Conservation (phyloP, 2,888 invertebrate genomes). For the Beris morrisii region DNA sequence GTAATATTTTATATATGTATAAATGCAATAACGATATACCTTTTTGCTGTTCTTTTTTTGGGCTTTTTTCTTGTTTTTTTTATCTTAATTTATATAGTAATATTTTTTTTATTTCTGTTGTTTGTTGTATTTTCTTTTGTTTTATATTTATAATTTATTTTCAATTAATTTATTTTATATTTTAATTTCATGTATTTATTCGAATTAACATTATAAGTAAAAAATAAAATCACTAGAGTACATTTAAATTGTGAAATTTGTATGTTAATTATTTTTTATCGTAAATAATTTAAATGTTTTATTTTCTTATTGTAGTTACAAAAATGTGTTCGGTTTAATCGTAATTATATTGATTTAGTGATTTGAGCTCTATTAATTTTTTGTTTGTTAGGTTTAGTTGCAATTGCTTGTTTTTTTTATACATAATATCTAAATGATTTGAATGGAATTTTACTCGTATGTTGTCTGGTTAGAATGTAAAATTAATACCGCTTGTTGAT, state of each 20-base stretch:
- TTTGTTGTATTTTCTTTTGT: conserved; percentile 16
- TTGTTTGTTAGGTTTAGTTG: too few species aligned
- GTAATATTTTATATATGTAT: conserved; percentile 27
- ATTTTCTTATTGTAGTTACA: conserved; percentile 9
- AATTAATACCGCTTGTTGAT: too few species aligned
- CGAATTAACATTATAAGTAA: conserved; percentile 26
- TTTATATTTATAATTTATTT: neutral
- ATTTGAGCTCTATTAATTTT: conserved; percentile 12
- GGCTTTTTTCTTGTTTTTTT: conserved; percentile 12
- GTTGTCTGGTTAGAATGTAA: too few species aligned
- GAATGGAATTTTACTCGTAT: too few species aligned
- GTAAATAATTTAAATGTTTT: conserved; percentile 3
- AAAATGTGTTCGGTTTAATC: conserved; percentile 11
- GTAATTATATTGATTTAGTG: too few species aligned
- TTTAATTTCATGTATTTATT: conserved; percentile 15
- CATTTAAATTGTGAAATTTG: conserved; percentile 20
- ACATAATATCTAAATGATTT: too few species aligned
- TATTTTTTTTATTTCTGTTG: conserved; percentile 13
- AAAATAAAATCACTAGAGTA: conserved; percentile 28
- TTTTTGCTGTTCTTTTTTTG: conserved; percentile 12
- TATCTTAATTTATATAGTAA: conserved; percentile 7
- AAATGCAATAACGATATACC: conserved; percentile 34
- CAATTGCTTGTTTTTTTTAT: too few species aligned
- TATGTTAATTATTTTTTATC: conserved; percentile 10
- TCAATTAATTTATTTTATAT: conserved; percentile 1